Percentiles rank a stretch among this genome's conserved stretches.
These are phyloP conservation scores for Diadophis punctatus DNA, from an alignment of 2,113 vertebrate genomes.

Conservation along the genomic window DNA sequence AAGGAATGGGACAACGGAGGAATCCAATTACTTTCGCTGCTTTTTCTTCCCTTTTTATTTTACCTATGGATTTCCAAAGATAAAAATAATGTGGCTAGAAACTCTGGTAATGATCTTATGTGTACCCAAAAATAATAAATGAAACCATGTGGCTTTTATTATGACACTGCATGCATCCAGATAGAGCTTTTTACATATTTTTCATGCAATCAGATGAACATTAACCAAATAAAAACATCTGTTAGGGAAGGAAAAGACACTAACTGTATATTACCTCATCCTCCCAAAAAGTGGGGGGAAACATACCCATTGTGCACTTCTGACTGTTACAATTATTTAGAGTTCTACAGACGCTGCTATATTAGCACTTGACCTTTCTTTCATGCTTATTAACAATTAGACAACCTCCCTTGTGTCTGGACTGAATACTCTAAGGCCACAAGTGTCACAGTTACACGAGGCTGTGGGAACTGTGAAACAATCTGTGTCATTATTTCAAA, in stretches of 20 bases:
- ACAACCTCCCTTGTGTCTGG: background rate
- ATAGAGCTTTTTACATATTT: background rate
- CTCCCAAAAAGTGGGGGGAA: background rate
- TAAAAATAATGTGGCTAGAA: background rate
- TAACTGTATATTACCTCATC: background rate
- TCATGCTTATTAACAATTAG: background rate
- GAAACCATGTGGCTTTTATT: background rate
- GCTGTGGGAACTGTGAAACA: background rate
- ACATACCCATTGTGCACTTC: background rate
- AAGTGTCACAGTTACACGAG: slow-evolving; percentile 1
- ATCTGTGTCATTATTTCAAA: background rate
- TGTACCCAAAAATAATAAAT: background rate
- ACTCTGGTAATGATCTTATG: background rate
- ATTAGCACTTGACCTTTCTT: background rate
- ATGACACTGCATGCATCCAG: background rate
- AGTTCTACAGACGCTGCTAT: background rate
- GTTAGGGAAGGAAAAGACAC: background rate
- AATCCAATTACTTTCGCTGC: background rate
- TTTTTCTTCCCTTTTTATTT: background rate
- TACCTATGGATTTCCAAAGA: background rate
- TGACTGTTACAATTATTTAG: background rate
- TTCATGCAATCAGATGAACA: background rate
- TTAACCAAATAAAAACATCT: background rate
- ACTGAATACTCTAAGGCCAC: background rate
- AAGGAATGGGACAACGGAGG: background rate